Percentiles rank a stretch among this genome's conserved stretches.
phyloP scores from a whole-genome alignment of 2,888 invertebrate species.

The Mesorhabditis sp. region DNA sequence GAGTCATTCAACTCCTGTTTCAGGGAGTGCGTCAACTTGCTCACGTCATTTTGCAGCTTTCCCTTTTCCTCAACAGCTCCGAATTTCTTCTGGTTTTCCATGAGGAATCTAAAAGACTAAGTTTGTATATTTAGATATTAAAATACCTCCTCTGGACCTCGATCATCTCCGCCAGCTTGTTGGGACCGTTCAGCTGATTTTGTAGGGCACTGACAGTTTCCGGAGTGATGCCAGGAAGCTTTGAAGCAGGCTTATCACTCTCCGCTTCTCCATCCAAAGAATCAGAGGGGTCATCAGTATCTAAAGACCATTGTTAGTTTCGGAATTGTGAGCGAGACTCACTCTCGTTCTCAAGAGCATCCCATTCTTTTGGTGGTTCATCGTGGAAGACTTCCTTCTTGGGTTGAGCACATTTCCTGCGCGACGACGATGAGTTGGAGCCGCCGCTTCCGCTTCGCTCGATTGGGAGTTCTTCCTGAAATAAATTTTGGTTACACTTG shows the following conservation, averaged over 20 bases:
- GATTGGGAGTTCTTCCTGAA: background rate
- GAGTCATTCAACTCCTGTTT: constrained; percentile 84
- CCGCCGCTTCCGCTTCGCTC: background rate
- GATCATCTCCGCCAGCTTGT: constrained; percentile 16
- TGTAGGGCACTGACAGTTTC: constrained; percentile 27
- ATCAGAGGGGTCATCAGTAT: background rate
- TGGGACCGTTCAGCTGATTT: constrained; percentile 25
- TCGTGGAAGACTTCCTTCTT: background rate
- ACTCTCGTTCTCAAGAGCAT: constrained; percentile 2
- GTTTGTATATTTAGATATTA: background rate
- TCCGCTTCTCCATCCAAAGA: constrained; percentile 2
- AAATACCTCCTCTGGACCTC: constrained; percentile 12
- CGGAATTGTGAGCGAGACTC: background rate
- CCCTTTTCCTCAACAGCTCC: background rate
- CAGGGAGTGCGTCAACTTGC: constrained; percentile 82
- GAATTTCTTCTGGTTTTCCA: background rate
- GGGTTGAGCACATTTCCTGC: constrained; percentile 2
- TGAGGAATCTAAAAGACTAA: background rate
- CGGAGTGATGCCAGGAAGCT: no score
- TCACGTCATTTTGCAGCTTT: constrained; percentile 56
- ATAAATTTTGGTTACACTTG: background rate
- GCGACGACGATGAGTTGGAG: constrained; percentile 1
- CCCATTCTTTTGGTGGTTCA: background rate
- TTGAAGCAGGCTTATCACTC: no score
- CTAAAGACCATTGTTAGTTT: background rate